Percentiles rank a stretch among this genome's conserved stretches.
phyloP scores from a whole-genome alignment of 2,113 vertebrate species.

The Chaetodon trifascialis region DNA sequence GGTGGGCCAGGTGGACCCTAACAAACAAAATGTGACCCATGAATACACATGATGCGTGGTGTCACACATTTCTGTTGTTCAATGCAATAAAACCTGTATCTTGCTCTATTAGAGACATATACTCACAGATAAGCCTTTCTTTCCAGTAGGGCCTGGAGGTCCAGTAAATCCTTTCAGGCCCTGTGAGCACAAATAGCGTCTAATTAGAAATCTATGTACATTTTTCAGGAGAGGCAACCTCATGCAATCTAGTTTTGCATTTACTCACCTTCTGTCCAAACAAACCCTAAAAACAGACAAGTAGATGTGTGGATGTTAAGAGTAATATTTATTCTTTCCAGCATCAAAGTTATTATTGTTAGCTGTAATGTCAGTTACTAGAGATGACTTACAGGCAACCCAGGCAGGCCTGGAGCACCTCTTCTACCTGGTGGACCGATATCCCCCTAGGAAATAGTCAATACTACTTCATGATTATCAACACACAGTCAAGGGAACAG shows the following conservation, averaged over 20 bases:
- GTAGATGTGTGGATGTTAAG: neutral
- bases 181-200: conserved; percentile 65
- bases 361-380: neutral
- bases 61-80: neutral
- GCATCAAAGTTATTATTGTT: neutral
- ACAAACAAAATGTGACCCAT: conserved; percentile 14
- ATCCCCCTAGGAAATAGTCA: conserved; percentile 79
- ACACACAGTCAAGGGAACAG: neutral
- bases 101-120: neutral
- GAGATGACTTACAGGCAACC: conserved; percentile 81
- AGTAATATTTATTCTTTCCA: neutral
- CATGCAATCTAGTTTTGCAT: neutral
- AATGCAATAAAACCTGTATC: neutral
- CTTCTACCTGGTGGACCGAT: conserved; percentile 76
- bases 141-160: conserved; percentile 75
- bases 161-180: conserved; percentile 86
- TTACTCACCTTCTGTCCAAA: conserved; percentile 85
- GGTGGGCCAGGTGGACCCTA: conserved; percentile 84
- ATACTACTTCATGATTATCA: neutral
- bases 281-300: conserved; percentile 80
- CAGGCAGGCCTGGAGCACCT: conserved; percentile 82
- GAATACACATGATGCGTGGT: neutral
- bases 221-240: neutral
- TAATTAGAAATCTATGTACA: neutral
- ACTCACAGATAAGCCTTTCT: conserved; percentile 80